phyloP scores from a whole-genome alignment of 1,140 invertebrate genomes.

The Vanessa atalanta region DNA sequence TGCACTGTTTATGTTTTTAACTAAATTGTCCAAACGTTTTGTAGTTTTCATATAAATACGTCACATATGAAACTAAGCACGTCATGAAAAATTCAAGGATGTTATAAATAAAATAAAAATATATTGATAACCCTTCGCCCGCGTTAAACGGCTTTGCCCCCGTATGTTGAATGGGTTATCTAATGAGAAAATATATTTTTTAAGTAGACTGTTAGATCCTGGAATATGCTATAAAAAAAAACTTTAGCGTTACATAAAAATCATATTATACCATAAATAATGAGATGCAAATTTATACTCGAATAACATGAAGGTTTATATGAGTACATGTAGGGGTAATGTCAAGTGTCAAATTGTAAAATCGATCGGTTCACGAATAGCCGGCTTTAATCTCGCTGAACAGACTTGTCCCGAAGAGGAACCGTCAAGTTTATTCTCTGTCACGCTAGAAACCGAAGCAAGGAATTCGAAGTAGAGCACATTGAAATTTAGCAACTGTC shows the following conservation, averaged over 20 bases:
- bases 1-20: not conserved
- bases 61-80: not conserved
- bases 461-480: constrained; percentile 72
- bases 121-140: too few relatives aligned
- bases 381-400: constrained; percentile 22
- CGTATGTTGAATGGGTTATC: too few relatives aligned
- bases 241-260: too few relatives aligned
- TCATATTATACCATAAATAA: too few relatives aligned
- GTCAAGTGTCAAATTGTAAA: not conserved
- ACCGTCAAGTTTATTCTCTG: constrained; percentile 54
- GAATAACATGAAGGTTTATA: not conserved
- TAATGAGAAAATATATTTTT: too few relatives aligned
- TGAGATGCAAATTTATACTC: too few relatives aligned
- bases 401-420: constrained; percentile 33
- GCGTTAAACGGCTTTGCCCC: not conserved
- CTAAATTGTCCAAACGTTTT: not conserved
- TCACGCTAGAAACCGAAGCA: constrained; percentile 65
- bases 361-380: constrained; percentile 12
- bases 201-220: too few relatives aligned
- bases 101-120: too few relatives aligned
- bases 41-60: not conserved
- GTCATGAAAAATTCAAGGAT: too few relatives aligned
- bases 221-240: too few relatives aligned
- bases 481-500: constrained; percentile 80
- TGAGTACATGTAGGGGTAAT: not conserved